Evolutionary conservation across 2,888 invertebrate species (phyloP).

Genomic region (Panopea generosa): DNA sequence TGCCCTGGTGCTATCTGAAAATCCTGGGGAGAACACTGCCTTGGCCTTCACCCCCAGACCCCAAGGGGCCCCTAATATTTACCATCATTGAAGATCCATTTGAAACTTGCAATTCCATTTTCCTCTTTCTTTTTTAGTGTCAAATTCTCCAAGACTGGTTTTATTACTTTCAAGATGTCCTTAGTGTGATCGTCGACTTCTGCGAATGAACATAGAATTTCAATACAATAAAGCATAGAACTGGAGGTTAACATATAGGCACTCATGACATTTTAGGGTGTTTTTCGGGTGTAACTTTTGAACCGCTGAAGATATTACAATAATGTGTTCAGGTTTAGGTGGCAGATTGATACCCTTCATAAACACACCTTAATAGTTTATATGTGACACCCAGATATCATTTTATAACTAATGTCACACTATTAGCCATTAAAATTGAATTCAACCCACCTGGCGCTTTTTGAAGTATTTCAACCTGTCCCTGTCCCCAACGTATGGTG

Average conservation of each 20-base stretch:
- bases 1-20: too few species aligned
- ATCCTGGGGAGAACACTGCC: conserved; percentile 2
- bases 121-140: conserved; percentile 5
- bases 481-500: conserved; percentile 35
- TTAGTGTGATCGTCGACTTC: conserved; percentile 12
- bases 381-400: conserved; percentile 35
- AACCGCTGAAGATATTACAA: conserved; percentile 20
- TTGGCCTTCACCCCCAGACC: conserved; percentile 25
- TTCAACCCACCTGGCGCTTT: conserved; percentile 31
- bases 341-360: conserved; percentile 20
- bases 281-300: conserved; percentile 20
- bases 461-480: conserved; percentile 32
- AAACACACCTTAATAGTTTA: conserved; percentile 14
- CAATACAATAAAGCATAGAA: conserved; percentile 15
- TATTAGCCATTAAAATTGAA: conserved; percentile 12
- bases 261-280: conserved; percentile 20
- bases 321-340: conserved; percentile 20
- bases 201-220: conserved; percentile 15
- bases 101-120: conserved; percentile 4
- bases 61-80: conserved; percentile 28
- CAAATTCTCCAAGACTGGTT: conserved; percentile 18
- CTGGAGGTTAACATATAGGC: conserved; percentile 18
- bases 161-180: conserved; percentile 9
- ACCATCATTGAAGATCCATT: conserved; percentile 15
- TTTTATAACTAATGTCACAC: conserved; percentile 22